Evolutionary conservation across 92 coral and sea anemone genomes (phyloP), one percentile per base, ranked within the genome.

Genomic region (Umimayanthus kanabou): DNA sequence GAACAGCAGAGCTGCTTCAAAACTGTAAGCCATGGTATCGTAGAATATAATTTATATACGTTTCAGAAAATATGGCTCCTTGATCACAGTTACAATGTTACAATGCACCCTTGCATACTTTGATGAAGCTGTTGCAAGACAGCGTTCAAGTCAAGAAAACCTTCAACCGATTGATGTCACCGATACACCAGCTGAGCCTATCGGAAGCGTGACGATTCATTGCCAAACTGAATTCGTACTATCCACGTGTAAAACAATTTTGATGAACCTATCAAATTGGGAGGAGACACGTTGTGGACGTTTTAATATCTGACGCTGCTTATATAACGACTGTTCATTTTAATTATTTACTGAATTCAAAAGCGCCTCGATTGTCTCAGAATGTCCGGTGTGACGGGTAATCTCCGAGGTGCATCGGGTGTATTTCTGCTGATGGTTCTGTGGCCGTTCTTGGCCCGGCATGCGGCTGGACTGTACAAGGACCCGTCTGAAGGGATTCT

Each of bases 401-500:
- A 6, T 6, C 10, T 15, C 40, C 16, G 75, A 40, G 30, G 42
- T 7, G 40, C 49, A 0, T 47, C 74, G 14, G 47, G 18, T 18
- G 30, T 40, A 39, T 70, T 70, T 6, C 18, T 70, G 87, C 10
- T 72, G 18, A 6, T 75, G 10, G 49, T 20, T 33, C 79, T 75
- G 79, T 75, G 79, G 28, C 0, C 71, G 10, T 42, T 45, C n/a
- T 22, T 47, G 28, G 65, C 13, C 22, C 64, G 39, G 13, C 65
- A 71, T 23, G 20, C 64, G 2, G 55, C 14, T 25, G 78, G 65
- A 26, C n/a, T n/a, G 26, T 83, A 83, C 67, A 76, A 83, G 57
- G 87, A 83, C 50, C 87, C 87, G 11, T 23, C 87, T 69, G 77
- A 83, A 83, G 87, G 87, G 28, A 69, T 83, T 69, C 74, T 83